Evolutionary conservation across 2,797 vertebrate genomes (phyloP), one percentile per base, ranked within the genome.

Genomic region (Sebastolobus altivelis): DNA sequence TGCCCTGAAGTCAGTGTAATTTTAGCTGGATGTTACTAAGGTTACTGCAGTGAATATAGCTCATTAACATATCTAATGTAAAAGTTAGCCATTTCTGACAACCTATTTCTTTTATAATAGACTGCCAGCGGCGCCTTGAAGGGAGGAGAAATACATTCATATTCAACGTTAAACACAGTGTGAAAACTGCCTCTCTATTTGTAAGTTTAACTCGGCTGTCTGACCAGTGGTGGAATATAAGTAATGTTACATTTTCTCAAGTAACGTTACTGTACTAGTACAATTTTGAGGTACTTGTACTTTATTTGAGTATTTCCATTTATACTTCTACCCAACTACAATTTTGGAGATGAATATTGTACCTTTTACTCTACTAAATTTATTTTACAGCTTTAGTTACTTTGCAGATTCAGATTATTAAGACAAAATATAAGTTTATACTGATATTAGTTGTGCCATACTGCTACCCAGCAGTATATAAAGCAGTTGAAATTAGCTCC

Each of bases 111-210:
- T 14, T 55, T 11, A 27, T 9, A 49, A 4, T 10, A 38, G 0
- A 13, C 4, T 16, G 4, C 11, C 20, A 73, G 4, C 2, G 9
- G 40, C 6, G 6, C 6, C n/a, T 58, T 58, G 5, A 8, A 1
- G 4, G 3, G 2, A 5, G 37, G 10, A 4, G 6, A 25, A 0
- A 2, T 31, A 1, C 3, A 14, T 54, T 66, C 1, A 33, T n/a
- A 22, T 14, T 16, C 6, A 12, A 61, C 11, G 33, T 37, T 33
- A 14, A 35, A 27, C 31, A 46, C 1, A 33, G 1, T 6, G 29
- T 2, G 12, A 61, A 68, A 31, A 54, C 2, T 2, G 0, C 10
- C 12, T 58, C 13, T 18, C 6, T 20, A 11, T 37, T 68, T 16
- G 2, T 10, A 25, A 68, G 8, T 43, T 60, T 29, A 25, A 35